Evolutionary conservation across 2,888 invertebrate genomes (phyloP).

Genomic region (Sinelater perroti): DNA sequence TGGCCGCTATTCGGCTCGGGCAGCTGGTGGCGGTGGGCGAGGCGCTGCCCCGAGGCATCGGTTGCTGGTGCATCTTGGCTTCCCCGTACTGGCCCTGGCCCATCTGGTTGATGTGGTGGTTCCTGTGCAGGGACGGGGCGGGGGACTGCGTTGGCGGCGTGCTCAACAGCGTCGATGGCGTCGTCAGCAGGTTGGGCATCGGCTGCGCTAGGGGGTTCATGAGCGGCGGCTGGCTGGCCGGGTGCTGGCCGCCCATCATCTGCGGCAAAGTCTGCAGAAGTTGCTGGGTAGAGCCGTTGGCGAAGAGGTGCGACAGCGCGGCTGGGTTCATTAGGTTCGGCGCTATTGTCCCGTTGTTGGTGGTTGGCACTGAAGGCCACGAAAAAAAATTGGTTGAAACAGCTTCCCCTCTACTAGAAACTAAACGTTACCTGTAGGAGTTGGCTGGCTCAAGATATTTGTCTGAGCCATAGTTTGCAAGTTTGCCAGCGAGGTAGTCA

Average conservation of each 20-base stretch:
- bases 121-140: slow-evolving; percentile 32
- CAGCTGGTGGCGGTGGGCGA: slow-evolving; percentile 63
- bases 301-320: slow-evolving; percentile 75
- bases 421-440: slow-evolving; percentile 58
- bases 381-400: not conserved
- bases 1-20: slow-evolving; percentile 77
- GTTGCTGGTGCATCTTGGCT: slow-evolving; percentile 50
- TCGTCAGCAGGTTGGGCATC: slow-evolving; percentile 47
- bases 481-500: slow-evolving; percentile 83
- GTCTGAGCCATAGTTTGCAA: slow-evolving; percentile 80
- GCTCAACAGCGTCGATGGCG: slow-evolving; percentile 46
- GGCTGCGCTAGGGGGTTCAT: slow-evolving; percentile 46
- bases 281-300: slow-evolving; percentile 77
- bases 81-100: slow-evolving; percentile 54
- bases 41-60: slow-evolving; percentile 47
- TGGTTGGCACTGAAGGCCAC: slow-evolving; percentile 63
- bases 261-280: slow-evolving; percentile 79
- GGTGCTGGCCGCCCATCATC: slow-evolving; percentile 59
- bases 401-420: too few relatives aligned
- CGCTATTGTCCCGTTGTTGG: slow-evolving; percentile 69
- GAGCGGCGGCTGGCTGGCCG: slow-evolving; percentile 41
- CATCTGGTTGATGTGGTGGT: slow-evolving; percentile 57
- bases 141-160: slow-evolving; percentile 40
- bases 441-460: slow-evolving; percentile 63
- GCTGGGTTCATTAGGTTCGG: slow-evolving; percentile 74